A percentile compares a stretch with the other conserved stretches of the same genome.
Evolutionary conservation across 2,113 vertebrate species (phyloP).

Genomic region (Daubentonia madagascariensis): DNA sequence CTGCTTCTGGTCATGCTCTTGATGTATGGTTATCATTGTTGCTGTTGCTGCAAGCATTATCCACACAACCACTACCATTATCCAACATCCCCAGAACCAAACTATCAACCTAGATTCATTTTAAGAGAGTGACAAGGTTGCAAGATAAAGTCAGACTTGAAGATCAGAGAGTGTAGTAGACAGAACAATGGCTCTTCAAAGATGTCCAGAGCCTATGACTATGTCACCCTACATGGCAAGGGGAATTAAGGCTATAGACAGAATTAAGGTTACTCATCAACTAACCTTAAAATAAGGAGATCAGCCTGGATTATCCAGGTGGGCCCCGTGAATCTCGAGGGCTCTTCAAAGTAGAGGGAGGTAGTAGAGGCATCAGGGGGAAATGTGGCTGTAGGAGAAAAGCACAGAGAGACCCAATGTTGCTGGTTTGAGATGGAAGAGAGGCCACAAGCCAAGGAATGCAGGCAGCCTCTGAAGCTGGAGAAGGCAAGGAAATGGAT

Average conservation of each 20-base stretch:
- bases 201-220: neutral
- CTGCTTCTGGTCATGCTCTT: neutral
- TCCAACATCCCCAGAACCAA: neutral
- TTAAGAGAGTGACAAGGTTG: neutral
- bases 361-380: neutral
- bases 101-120: neutral
- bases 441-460: neutral
- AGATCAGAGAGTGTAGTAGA: neutral
- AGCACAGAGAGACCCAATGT: fast-evolving
- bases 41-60: too few species aligned
- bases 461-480: fast-evolving
- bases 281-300: neutral
- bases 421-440: neutral
- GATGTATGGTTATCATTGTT: fast-evolving
- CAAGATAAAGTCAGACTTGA: neutral
- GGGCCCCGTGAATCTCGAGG: fast-evolving
- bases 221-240: fast-evolving
- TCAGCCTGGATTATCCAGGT: neutral
- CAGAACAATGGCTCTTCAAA: neutral
- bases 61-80: too few species aligned
- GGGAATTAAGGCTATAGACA: neutral
- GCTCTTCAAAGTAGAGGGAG: too few species aligned
- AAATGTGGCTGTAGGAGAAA: fast-evolving
- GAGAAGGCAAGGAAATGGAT: neutral
- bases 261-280: neutral